Base-by-base conservation (phyloP, 2,113 vertebrate genomes). In the human region DNA sequence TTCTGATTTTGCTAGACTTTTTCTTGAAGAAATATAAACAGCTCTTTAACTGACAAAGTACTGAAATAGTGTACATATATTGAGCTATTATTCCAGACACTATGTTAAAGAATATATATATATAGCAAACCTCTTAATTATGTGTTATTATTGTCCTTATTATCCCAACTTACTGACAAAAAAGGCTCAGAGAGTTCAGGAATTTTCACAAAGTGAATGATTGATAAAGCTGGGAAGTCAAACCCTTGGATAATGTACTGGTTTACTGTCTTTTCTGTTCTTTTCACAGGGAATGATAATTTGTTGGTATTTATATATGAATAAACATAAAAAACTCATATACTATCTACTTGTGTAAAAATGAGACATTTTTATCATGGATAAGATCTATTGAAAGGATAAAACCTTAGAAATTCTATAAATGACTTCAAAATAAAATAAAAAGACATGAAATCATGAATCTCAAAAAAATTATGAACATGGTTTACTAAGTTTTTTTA, bases 21-120 rank as follows among this genome's bases (percentile, higher is more conserved):
- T 94, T 50, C 18, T 88, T 78, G 94, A 66, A 92, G 61, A 93
- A 92, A 95, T 45, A 61, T 45, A 92, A 97, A 93, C 45, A 96
- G 23, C 30, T 95, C 81, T 97, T 96, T 10, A 93, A 32, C 20
- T 83, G 64, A 81, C 40, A 89, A 79, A 83, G 43, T 13, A 90
- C 40, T n/a, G 89, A 96, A 86, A 79, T 32, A 89, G 50, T 38
- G 72, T 95, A 35, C 4, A 75, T 85, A 85, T 86, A 91, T 61
- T 83, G n/a, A 70, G 14, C 8, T 55, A 57, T 93, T 90, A 59
- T n/a, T 48, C 43, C 5, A 90, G 8, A 85, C 18, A 48, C n/a
- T 52, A 35, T 66, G 20, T 45, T 91, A 81, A 72, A 70, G 10
- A 88, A 50, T 8, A 59, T 72, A 32, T 40, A 38, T 35, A n/a